Conservation (phyloP, 92 coral and sea anemone species). For the Plumapathes pennacea region DNA sequence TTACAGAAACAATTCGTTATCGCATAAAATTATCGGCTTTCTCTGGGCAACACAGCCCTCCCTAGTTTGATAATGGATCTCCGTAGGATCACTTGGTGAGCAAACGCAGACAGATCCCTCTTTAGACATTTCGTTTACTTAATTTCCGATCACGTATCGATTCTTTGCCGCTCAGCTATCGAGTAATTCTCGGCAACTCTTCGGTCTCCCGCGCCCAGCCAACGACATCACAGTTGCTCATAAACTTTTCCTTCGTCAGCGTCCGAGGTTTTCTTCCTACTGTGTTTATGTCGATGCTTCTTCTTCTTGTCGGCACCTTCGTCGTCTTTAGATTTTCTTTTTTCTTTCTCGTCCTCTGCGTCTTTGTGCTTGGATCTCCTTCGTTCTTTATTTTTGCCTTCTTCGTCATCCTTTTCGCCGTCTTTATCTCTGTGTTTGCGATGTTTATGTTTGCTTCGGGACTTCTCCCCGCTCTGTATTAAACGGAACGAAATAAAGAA, state of each 20-base stretch:
- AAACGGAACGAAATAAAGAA: constrained; percentile 1
- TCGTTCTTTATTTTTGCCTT: constrained; percentile 56
- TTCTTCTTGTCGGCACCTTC: constrained; percentile 63
- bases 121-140: no score
- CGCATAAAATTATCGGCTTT: no score
- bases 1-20: no score
- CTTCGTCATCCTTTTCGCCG: constrained; percentile 52
- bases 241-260: constrained; percentile 18
- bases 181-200: no score
- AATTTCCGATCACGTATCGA: no score
- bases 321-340: constrained; percentile 63
- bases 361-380: constrained; percentile 70
- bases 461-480: constrained; percentile 64
- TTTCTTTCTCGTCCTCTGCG: constrained; percentile 55
- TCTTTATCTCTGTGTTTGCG: constrained; percentile 64
- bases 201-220: no score
- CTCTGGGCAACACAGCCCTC: no score
- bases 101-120: no score
- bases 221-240: no score
- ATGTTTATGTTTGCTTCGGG: constrained; percentile 67
- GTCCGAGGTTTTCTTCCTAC: constrained; percentile 45
- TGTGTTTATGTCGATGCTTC: constrained; percentile 72
- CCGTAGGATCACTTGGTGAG: no score
- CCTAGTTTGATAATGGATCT: no score
- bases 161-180: no score